Conservation (phyloP, 2,797 vertebrate species). For the Tenualosa ilisha region DNA sequence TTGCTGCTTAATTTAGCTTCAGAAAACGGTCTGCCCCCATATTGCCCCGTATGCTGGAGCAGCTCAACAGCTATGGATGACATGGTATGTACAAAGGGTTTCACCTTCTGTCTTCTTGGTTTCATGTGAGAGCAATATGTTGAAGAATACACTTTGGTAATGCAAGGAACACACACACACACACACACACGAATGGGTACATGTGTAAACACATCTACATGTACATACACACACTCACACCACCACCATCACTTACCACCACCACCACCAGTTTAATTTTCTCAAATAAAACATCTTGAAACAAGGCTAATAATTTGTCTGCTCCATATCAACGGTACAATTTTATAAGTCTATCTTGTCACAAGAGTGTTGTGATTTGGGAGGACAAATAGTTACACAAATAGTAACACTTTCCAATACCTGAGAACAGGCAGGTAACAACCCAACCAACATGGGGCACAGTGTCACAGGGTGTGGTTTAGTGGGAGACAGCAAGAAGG, state of each 20-base stretch:
- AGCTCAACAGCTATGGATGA: conserved; percentile 16
- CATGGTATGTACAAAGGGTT: conserved; percentile 35
- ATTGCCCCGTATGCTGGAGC: background rate
- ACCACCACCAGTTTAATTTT: background rate
- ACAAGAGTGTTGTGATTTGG: background rate
- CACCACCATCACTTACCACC: background rate
- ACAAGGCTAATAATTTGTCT: too few species aligned
- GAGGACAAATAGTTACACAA: background rate
- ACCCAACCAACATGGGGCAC: too few species aligned
- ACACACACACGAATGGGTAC: background rate
- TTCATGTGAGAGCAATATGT: conserved; percentile 21
- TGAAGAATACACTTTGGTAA: background rate
- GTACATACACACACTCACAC: background rate
- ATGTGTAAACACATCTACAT: background rate
- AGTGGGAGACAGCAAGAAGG: background rate
- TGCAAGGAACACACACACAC: background rate
- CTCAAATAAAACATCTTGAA: background rate
- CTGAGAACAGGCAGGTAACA: background rate
- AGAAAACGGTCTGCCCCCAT: background rate
- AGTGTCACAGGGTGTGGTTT: conserved; percentile 7
- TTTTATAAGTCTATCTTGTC: too few species aligned
- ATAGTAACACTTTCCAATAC: background rate
- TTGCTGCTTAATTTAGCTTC: conserved; percentile 27
- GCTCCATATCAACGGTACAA: too few species aligned
- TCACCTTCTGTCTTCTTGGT: conserved; percentile 27